Evolutionary conservation across 2,113 vertebrate genomes (phyloP), one percentile per base, ranked within the genome.

Genomic region (Nanorana parkeri): DNA sequence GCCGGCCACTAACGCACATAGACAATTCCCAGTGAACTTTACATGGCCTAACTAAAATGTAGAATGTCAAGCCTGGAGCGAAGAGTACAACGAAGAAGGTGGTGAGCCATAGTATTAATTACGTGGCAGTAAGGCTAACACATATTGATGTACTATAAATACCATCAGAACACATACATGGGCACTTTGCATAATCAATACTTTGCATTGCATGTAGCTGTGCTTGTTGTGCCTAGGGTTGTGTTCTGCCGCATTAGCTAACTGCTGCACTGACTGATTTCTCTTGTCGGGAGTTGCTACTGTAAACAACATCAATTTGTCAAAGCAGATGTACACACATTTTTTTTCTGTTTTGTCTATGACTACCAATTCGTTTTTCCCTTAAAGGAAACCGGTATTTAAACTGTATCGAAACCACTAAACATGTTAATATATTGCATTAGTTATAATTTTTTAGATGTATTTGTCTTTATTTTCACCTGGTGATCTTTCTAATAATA

Each of bases 11-110:
- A 68, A 29, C 24, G 17, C 4, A 28, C 47, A 28, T 23, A 55
- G 47, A 77, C 75, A 77, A 41, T 67, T 56, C 64, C 55, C 17
- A 21, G 28, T 68, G 77, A 56, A 78, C 77, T 78, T 78, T 78
- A 52, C 64, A 67, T 55, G 77, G 77, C 64, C 77, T 10, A 56
- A 54, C 51, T 20, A 29, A 67, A 54, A 41, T 52, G 24, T 17
- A 20, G 19, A 66, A 54, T 26, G 24, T 23, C 60, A 54, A 55
- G 77, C 64, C 64, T 32, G 52, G 23, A 68, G 77, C 77, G 36
- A 32, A 78, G 41, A 15, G 64, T 78, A 32, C 77, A 36, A 67
- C 24, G 20, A 67, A 54, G 24, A 23, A 52, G 77, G 41, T 28
- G 52, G 29, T 20, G 3, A 17, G 61, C 64, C 32, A 51, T 23